A percentile compares a stretch with the other conserved stretches of the same genome.
These are phyloP conservation scores for Dryocosmus kuriphilus DNA, from an alignment of 2,888 invertebrate genomes.

Conservation along the genomic window DNA sequence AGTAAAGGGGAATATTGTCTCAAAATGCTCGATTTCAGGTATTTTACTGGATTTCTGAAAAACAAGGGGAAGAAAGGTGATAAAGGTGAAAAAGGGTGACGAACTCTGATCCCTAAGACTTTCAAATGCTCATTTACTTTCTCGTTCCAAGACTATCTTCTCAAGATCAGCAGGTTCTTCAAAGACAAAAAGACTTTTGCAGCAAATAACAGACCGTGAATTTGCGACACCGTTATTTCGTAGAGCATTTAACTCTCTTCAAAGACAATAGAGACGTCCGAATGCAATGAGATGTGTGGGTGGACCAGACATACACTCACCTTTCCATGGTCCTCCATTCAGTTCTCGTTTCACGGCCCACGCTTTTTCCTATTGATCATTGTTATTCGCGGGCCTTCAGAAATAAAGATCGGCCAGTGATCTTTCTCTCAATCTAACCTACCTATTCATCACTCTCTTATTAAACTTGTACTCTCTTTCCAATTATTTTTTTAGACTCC, in stretches of 20 bases:
- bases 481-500: neutral
- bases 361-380: slow-evolving; percentile 57
- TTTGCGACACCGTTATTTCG: slow-evolving; percentile 52
- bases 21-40: too few relatives aligned
- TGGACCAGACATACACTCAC: slow-evolving; percentile 54
- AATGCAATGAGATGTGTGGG: slow-evolving; percentile 63
- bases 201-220: slow-evolving; percentile 34
- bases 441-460: slow-evolving; percentile 8
- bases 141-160: neutral
- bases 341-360: slow-evolving; percentile 57
- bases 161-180: neutral
- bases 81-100: too few relatives aligned
- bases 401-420: slow-evolving; percentile 31
- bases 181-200: slow-evolving; percentile 11
- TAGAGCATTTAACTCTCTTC: slow-evolving; percentile 49
- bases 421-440: neutral
- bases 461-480: neutral
- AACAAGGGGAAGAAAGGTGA: too few relatives aligned
- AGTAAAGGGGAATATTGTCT: too few relatives aligned
- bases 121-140: neutral
- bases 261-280: slow-evolving; percentile 66
- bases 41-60: too few relatives aligned
- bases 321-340: slow-evolving; percentile 53
- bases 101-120: too few relatives aligned
- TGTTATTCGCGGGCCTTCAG: slow-evolving; percentile 25